A percentile compares a stretch with the other conserved stretches of the same genome.
These are phyloP conservation scores for Pomacea maculata DNA, from an alignment of 1,140 invertebrate species.

Conservation along the genomic window DNA sequence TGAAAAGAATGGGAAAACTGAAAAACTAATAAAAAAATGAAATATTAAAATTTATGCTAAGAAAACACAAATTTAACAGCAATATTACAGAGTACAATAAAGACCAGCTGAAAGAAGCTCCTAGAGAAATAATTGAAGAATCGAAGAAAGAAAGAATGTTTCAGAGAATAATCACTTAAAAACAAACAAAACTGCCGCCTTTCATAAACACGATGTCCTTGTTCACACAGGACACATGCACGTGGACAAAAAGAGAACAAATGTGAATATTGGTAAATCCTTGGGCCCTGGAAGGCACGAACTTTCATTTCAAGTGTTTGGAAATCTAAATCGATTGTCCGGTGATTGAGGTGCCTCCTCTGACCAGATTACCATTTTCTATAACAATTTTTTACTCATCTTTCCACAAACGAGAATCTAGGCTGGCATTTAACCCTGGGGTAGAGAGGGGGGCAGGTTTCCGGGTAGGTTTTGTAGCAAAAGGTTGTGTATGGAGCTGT, in stretches of 20 bases:
- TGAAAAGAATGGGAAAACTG: too few species aligned
- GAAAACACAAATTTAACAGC: neutral
- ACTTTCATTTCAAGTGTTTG: neutral
- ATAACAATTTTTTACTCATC: too few species aligned
- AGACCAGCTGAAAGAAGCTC: neutral
- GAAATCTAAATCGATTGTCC: too few species aligned
- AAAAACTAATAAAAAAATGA: too few species aligned
- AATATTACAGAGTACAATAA: neutral
- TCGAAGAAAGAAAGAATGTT: constrained; percentile 9
- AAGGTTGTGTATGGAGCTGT: too few species aligned
- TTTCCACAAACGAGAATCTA: too few species aligned
- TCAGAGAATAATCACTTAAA: neutral
- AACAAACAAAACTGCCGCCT: neutral
- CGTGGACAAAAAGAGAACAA: neutral
- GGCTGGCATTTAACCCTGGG: too few species aligned
- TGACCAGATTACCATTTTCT: too few species aligned
- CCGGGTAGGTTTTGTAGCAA: too few species aligned
- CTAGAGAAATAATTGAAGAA: constrained; percentile 7
- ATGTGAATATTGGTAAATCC: neutral
- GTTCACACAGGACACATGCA: neutral
- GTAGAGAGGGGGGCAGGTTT: too few species aligned
- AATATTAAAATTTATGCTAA: neutral
- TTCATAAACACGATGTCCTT: neutral
- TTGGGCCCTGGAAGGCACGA: neutral
- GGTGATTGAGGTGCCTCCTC: too few species aligned